These are phyloP conservation scores for Scaptomyza polygonia DNA, from an alignment of 2,888 invertebrate genomes.

Conservation along the genomic window DNA sequence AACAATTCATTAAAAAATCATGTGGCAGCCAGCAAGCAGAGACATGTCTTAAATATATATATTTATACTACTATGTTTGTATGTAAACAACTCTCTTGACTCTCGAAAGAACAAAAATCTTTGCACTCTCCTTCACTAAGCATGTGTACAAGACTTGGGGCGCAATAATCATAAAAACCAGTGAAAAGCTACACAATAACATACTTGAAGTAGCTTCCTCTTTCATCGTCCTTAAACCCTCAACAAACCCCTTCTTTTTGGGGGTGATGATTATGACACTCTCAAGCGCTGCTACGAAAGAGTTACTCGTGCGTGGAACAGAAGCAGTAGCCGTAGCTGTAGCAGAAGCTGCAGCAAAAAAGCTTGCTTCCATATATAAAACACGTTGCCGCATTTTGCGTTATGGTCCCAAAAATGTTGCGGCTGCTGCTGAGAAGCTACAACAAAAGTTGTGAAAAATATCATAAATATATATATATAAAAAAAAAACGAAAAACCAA, in stretches of 20 bases:
- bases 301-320: slow-evolving; percentile 53
- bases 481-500: neutral
- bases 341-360: slow-evolving; percentile 1
- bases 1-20: slow-evolving; percentile 64
- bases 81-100: neutral
- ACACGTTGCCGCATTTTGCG: slow-evolving; percentile 52
- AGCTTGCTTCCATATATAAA: slow-evolving; percentile 40
- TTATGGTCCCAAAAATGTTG: slow-evolving; percentile 47
- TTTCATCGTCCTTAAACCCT: neutral
- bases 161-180: slow-evolving; percentile 74
- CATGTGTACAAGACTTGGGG: slow-evolving; percentile 47
- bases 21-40: slow-evolving; percentile 29
- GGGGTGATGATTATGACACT: slow-evolving; percentile 62
- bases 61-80: neutral
- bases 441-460: slow-evolving; percentile 3
- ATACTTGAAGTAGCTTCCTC: slow-evolving; percentile 13
- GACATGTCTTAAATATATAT: slow-evolving; percentile 32
- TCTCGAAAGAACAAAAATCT: neutral
- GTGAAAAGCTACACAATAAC: slow-evolving; percentile 69
- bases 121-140: slow-evolving; percentile 16
- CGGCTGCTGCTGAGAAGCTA: slow-evolving; percentile 42
- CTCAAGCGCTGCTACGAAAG: slow-evolving; percentile 34
- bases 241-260: neutral
- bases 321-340: neutral
- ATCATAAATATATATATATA: slow-evolving; percentile 9